Evolutionary conservation across 1,140 invertebrate species (phyloP).

Genomic region (Drosophila varians): DNA sequence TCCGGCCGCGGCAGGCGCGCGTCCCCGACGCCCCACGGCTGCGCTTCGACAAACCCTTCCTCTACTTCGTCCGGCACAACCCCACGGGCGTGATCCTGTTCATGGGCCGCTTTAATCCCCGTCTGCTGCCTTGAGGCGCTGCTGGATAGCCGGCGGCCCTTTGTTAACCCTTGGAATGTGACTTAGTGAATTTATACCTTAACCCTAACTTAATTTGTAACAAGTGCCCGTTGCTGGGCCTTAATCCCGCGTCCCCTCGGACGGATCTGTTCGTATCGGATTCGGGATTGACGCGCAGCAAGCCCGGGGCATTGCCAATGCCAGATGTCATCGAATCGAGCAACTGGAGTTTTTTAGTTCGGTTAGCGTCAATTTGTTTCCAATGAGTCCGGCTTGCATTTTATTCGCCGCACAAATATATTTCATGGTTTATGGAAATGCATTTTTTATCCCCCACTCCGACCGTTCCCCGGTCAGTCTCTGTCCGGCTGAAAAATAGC

Average conservation of each 20-base stretch:
- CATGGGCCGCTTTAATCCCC: slow-evolving; percentile 93
- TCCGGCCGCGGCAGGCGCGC: slow-evolving; percentile 88
- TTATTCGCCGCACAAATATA: slow-evolving; percentile 32
- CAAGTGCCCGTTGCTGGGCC: slow-evolving; percentile 60
- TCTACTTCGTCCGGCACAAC: slow-evolving; percentile 94
- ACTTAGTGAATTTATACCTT: slow-evolving; percentile 62
- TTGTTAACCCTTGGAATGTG: slow-evolving; percentile 36
- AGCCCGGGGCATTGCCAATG: slow-evolving; percentile 23
- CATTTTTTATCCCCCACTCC: slow-evolving; percentile 16
- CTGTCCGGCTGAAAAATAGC: slow-evolving; percentile 17
- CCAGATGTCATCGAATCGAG: slow-evolving; percentile 6
- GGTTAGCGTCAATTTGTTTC: slow-evolving; percentile 45
- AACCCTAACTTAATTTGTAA: slow-evolving; percentile 57
- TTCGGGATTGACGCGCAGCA: slow-evolving; percentile 77
- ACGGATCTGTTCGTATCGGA: slow-evolving; percentile 30
- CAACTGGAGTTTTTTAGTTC: slow-evolving; percentile 41
- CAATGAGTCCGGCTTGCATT: slow-evolving; percentile 52
- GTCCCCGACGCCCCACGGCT: slow-evolving; percentile 89
- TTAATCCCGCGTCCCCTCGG: slow-evolving; percentile 66
- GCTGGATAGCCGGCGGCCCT: neutral
- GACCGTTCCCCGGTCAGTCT: neutral
- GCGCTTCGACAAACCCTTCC: slow-evolving; percentile 92
- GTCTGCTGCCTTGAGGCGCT: slow-evolving; percentile 86
- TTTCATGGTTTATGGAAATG: slow-evolving; percentile 1
- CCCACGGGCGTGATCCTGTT: slow-evolving; percentile 93